phyloP scores from a whole-genome alignment of 2,888 invertebrate genomes.

The Limnephilus auricula region DNA sequence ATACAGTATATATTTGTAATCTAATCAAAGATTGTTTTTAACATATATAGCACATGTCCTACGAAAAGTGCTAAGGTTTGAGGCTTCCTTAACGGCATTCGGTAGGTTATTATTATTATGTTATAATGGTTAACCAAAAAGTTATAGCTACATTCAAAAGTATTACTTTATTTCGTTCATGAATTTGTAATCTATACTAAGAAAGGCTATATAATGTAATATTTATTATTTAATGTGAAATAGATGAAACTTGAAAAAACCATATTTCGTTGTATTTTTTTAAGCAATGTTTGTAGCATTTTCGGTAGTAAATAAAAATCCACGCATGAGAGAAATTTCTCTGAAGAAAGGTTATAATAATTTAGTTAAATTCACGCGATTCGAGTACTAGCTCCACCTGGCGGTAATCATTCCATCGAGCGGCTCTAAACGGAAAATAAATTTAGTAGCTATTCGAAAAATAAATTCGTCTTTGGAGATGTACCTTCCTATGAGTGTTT shows the following conservation, averaged over 20 bases:
- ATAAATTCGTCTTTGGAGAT: not conserved
- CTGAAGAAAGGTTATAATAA: not conserved
- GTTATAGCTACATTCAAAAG: no score
- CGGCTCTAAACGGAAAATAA: conserved; percentile 3
- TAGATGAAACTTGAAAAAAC: not conserved
- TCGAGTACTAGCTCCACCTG: conserved; percentile 8
- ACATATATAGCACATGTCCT: no score
- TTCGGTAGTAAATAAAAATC: not conserved
- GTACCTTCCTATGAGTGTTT: not conserved
- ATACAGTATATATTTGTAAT: no score
- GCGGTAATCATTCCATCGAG: conserved; percentile 10
- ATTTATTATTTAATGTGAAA: not conserved
- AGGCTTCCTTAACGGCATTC: no score
- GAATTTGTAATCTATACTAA: not conserved
- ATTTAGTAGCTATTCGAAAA: not conserved
- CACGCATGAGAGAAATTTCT: not conserved
- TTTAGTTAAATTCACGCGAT: not conserved
- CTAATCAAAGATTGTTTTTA: no score
- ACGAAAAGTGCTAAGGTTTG: no score
- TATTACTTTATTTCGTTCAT: no score
- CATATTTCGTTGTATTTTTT: not conserved
- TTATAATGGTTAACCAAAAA: no score
- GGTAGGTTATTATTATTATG: no score
- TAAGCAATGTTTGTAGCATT: not conserved
- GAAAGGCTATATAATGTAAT: not conserved